Conservation (phyloP, 1,140 invertebrate genomes). For the Andrena cerasifolii region DNA sequence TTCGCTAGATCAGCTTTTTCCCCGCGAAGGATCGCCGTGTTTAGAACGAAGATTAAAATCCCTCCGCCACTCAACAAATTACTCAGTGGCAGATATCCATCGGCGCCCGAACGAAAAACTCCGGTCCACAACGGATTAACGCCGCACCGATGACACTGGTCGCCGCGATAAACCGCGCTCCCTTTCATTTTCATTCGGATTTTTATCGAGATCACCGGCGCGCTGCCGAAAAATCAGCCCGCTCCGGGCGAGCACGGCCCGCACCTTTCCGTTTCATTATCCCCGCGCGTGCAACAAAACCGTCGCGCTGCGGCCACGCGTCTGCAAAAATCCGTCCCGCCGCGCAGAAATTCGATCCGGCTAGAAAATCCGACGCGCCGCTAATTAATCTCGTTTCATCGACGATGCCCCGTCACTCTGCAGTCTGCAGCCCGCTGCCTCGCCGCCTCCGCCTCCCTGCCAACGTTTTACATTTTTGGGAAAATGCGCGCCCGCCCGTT, state of each 20-base stretch:
- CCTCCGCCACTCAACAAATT: too few species aligned
- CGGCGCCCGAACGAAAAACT: neutral
- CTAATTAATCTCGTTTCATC: slow-evolving; percentile 52
- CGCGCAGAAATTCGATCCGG: slow-evolving; percentile 34
- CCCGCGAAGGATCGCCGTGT: too few species aligned
- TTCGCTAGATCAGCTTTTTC: too few species aligned
- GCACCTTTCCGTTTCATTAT: too few species aligned
- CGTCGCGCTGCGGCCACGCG: neutral
- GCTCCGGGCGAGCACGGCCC: too few species aligned
- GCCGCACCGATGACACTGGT: slow-evolving; percentile 3
- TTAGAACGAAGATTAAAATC: too few species aligned
- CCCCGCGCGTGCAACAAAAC: too few species aligned
- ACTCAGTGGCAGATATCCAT: too few species aligned
- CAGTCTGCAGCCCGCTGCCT: too few species aligned
- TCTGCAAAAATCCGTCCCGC: neutral
- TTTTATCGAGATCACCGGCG: slow-evolving; percentile 3
- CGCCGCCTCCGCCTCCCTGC: neutral
- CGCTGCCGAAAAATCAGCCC: neutral
- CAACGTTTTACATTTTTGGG: slow-evolving; percentile 46
- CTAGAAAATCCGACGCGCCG: slow-evolving; percentile 41
- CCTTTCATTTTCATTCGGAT: slow-evolving; percentile 17
- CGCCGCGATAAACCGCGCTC: slow-evolving; percentile 13
- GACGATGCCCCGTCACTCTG: slow-evolving; percentile 25
- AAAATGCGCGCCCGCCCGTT: neutral
- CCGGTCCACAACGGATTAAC: neutral